Evolutionary conservation across 2,797 vertebrate genomes (phyloP).

Genomic region (Anguilla megastoma): DNA sequence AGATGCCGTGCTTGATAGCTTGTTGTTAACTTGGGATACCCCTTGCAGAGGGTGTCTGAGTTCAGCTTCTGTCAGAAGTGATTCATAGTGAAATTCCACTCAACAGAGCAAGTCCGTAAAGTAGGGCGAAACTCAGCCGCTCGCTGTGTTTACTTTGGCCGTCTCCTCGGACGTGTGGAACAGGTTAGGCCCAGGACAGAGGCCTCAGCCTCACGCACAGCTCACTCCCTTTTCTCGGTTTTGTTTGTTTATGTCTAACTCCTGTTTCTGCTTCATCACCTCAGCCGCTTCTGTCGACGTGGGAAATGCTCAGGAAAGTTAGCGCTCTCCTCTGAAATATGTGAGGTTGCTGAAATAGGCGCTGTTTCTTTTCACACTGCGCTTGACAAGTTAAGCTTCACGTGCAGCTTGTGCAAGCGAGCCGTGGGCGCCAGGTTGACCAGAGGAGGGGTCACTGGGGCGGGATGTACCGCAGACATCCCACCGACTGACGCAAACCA

Average conservation of each 20-base stretch:
- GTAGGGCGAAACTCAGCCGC: not conserved
- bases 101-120: not conserved
- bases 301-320: too few relatives aligned
- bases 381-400: too few relatives aligned
- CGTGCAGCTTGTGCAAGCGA: too few relatives aligned
- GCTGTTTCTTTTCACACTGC: too few relatives aligned
- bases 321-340: not conserved
- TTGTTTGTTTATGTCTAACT: not conserved
- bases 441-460: too few relatives aligned
- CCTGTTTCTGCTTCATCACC: too few relatives aligned
- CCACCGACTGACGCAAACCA: too few relatives aligned
- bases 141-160: constrained; percentile 31
- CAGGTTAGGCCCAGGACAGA: constrained; percentile 52
- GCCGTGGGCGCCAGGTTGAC: too few relatives aligned
- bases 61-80: not conserved
- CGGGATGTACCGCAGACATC: too few relatives aligned
- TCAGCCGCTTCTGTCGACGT: too few relatives aligned
- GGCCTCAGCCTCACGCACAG: not conserved
- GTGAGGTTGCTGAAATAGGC: too few relatives aligned
- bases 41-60: not conserved
- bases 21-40: not conserved
- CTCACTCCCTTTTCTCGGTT: not conserved
- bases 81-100: not conserved
- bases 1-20: not conserved
- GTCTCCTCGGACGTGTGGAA: constrained; percentile 4